Percentiles rank a stretch among this genome's conserved stretches.
These are phyloP conservation scores for Vimba vimba DNA, from an alignment of 2,113 vertebrate genomes.

Conservation along the genomic window DNA sequence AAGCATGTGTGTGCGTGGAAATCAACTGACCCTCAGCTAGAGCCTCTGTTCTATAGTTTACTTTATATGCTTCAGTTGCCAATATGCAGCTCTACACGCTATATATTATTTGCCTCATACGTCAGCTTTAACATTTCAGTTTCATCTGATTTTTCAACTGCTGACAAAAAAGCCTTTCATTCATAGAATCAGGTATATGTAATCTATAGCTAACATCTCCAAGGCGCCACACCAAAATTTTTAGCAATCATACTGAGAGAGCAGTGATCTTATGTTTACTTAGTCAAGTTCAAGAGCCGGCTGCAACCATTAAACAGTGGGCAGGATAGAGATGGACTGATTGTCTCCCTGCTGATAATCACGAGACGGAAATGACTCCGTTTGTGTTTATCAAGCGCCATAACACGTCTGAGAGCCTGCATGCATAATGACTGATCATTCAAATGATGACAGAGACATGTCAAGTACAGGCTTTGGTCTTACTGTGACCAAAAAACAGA, in stretches of 20 bases:
- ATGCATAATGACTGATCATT: conserved; percentile 75
- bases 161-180: background rate
- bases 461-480: conserved; percentile 12
- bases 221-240: conserved; percentile 18
- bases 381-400: conserved; percentile 69
- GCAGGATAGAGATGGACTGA: conserved; percentile 61
- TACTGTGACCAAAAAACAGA: background rate
- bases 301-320: conserved; percentile 55
- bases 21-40: conserved; percentile 58
- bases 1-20: background rate
- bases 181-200: conserved; percentile 8
- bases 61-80: conserved; percentile 59
- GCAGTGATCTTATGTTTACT: conserved; percentile 48
- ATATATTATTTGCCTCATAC: conserved; percentile 44
- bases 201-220: conserved; percentile 39
- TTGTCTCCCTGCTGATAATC: conserved; percentile 59
- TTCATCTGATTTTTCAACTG: background rate
- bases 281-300: conserved; percentile 45
- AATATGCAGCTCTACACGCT: conserved; percentile 54
- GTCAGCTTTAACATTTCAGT: conserved; percentile 33
- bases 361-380: conserved; percentile 60
- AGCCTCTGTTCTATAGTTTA: conserved; percentile 61
- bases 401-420: conserved; percentile 65
- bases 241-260: conserved; percentile 37
- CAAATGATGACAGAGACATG: conserved; percentile 65